Evolutionary conservation across 2,888 invertebrate species (phyloP), one percentile per base, ranked within the genome.

Genomic region (Rapana venosa): DNA sequence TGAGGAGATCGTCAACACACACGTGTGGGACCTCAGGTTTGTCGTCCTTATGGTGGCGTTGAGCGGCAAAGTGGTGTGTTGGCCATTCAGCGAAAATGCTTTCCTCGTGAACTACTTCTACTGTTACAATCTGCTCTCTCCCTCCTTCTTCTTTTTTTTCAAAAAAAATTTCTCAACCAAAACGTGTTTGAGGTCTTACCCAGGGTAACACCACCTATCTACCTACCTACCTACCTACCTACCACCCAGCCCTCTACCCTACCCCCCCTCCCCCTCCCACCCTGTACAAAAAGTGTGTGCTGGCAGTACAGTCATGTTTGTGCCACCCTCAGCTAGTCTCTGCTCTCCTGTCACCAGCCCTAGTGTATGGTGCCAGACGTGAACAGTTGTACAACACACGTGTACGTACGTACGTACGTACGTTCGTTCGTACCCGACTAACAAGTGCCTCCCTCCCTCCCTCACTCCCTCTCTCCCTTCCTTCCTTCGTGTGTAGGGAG

Each of bases 361-460:
- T 13, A 20, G 17, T 30, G 30, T 85, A n/a, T 30, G 58, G 58
- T 85, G 84, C 58, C 58, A 58, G 58, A 58, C 58, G 58, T 85
- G n/a, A 58, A 85, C 15, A 30, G 30, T 58, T 85, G 30, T 58
- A 85, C 84, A 85, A 85, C 84, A 85, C 84, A 85, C 84, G 84
- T 85, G 84, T 85, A 30, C 47, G 47, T 47, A 47, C 47, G 47
- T 47, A 47, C 47, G 47, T 47, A 47, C 47, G 47, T n/a, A n/a
- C n/a, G n/a, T n/a, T 47, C 47, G 47, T 47, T 5, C 47, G 8
- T 47, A 47, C 56, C 79, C 84, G 56, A 83, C 81, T 20, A 32
- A 79, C 77, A 32, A 79, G 77, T 79, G 26, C 20, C 15, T 79
- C 13, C 35, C 30, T 32, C 35, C 74, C 74, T n/a, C 26, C 26